Base-by-base conservation (phyloP, 2,888 invertebrate species). In the Escarpia spicata region DNA sequence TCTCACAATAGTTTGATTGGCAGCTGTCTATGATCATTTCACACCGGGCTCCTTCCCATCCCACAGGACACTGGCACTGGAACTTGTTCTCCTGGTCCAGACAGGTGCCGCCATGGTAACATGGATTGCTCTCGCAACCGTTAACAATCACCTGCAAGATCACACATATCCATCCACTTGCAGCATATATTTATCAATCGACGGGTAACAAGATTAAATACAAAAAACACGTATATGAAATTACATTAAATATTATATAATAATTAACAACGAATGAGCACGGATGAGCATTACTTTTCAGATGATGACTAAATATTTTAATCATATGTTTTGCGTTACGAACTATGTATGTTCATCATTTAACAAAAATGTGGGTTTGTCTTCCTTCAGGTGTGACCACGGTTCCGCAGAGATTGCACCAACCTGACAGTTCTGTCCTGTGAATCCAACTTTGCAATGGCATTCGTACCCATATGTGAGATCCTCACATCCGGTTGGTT, bases 61-160 rank as follows among this genome's bases (percentile, higher is more conserved):
- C 95, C 4, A 92, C 45, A 10, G 92, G 45, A 93, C 95, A 95
- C 0, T 92, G 43, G 92, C 95, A 95, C 8, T 12, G 31, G 92
- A 94, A 95, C 19, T 91, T 91, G 92, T 93, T 93, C 9, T 94
- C 93, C 12, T n/a, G 15, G 15, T 93, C 93, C 6, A 45, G 31
- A 92, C 95, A 99, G 3, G 98, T 98, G 0, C 99, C 98, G 19
- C 98, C 98, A 92, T 99, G 98, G 92, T 99, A 98, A 95, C 99
- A 99, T 0, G 99, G 98, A 95, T 98, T 98, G 94, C 99, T 98
- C 96, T 98, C 98, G 96, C 99, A 99, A 95, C 99, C 98, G 43
- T 98, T 97, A 92, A 99, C 98, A 95, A 99, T 98, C 91, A 75
- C 92, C 95, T 95, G 93, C 43, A 93, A 92, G 8, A 91, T 52